phyloP scores from a whole-genome alignment of 2,797 vertebrate genomes.

The Parauchenoglanis punctatus region DNA sequence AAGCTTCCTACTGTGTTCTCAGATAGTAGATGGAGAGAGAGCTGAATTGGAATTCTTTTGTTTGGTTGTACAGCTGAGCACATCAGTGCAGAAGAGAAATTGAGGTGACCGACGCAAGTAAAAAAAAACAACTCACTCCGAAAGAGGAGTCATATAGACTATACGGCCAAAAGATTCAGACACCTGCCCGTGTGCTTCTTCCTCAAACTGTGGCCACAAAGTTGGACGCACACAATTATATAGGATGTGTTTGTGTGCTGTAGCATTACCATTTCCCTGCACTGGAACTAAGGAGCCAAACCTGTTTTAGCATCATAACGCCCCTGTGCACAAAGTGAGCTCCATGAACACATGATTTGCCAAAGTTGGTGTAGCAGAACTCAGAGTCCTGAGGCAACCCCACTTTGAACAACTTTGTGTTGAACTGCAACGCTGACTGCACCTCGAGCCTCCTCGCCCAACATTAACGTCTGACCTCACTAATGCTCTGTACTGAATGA shows the following conservation, averaged over 20 bases:
- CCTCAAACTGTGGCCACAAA: neutral
- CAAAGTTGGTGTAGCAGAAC: neutral
- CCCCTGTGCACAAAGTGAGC: neutral
- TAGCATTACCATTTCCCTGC: neutral
- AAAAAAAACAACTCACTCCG: too few relatives aligned
- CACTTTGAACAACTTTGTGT: neutral
- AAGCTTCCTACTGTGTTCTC: constrained; percentile 22
- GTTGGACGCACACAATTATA: neutral
- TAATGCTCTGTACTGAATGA: neutral
- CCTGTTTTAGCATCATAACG: neutral
- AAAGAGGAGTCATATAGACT: neutral
- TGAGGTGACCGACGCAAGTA: neutral
- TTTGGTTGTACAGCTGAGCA: constrained; percentile 1
- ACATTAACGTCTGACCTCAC: neutral
- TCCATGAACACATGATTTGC: neutral
- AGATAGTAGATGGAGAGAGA: neutral
- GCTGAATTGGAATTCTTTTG: constrained; percentile 8
- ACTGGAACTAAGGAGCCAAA: neutral
- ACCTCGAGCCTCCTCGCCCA: neutral
- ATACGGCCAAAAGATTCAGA: neutral
- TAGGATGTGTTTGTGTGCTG: neutral
- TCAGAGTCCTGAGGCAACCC: neutral
- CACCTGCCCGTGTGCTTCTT: neutral
- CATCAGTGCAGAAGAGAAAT: neutral
- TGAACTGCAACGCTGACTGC: neutral